Percentiles rank a stretch among this genome's conserved stretches.
Evolutionary conservation across 2,113 vertebrate genomes (phyloP).

Genomic region (Erpornis zantholeuca): DNA sequence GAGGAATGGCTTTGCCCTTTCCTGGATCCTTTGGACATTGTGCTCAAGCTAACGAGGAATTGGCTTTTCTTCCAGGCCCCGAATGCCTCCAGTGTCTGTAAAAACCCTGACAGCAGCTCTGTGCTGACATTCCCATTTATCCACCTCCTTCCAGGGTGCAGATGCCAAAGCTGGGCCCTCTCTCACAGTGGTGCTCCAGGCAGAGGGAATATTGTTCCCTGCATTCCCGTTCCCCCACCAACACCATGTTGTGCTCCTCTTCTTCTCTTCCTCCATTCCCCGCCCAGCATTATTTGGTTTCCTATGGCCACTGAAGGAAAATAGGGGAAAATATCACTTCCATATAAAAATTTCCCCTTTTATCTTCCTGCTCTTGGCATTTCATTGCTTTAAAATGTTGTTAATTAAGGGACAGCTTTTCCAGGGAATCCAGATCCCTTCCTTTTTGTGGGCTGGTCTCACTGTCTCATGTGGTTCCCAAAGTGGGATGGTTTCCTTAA

Average conservation of each 20-base stretch:
- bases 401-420: background rate
- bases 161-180: background rate
- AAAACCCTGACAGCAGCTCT: background rate
- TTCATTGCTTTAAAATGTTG: background rate
- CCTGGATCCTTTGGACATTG: background rate
- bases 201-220: background rate
- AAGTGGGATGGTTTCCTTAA: background rate
- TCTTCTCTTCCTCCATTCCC: background rate
- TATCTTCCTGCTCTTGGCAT: rapidly evolving
- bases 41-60: background rate
- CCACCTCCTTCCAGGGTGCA: background rate
- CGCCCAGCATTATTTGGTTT: background rate
- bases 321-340: background rate
- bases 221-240: background rate
- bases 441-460: background rate
- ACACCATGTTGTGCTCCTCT: background rate
- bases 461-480: background rate
- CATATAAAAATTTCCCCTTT: background rate
- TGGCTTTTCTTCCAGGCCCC: background rate
- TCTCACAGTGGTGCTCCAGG: background rate
- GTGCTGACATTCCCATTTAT: background rate
- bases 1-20: constrained; percentile 41
- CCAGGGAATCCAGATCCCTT: background rate
- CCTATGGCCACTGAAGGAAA: background rate
- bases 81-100: background rate